Evolutionary conservation across 92 coral and sea anemone genomes (phyloP), one percentile per base, ranked within the genome.

Genomic region (Pocillopora grandis): DNA sequence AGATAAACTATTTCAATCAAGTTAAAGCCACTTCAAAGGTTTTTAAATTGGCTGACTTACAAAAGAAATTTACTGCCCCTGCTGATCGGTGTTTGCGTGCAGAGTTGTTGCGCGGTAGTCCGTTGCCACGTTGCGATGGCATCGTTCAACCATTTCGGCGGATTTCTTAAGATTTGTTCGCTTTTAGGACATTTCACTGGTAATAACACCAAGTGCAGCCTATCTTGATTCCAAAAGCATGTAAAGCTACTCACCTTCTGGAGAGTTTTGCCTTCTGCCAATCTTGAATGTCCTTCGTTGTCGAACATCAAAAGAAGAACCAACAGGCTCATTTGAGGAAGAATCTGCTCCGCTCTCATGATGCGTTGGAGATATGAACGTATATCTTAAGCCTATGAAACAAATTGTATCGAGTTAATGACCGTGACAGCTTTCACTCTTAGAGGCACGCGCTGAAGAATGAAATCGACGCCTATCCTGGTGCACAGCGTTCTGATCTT

Each of bases 401-500:
- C 31, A 74, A 83, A 83, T 71, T 59, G 77, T 72, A 31, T 74
- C 52, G 49, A 71, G 49, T 73, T 83, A 77, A 62, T 62, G 52
- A 69, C 72, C 14, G 66, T 60, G 79, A 48, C 49, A 62, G 64
- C 64, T 83, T 61, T 11, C 64, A 42, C 71, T 83, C 74, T 37
- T 17, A 61, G 62, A 72, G 86, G 56, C 79, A 48, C 79, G 79
- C 86, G 79, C 72, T 14, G 49, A 18, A 31, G 69, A 73, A 49
- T n/a, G 86, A 73, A 62, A 63, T 63, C 86, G 78, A 82, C 55
- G 72, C 79, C 79, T 27, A 27, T 19, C 14, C 19, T 17, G 16
- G 0, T 6, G 86, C 68, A 70, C 14, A 37, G 79, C 57, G 86
- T 63, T 83, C 73, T 83, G 86, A 81, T 83, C 80, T 55, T 58